phyloP scores from a whole-genome alignment of 2,113 vertebrate species.

The Phylloscopus trochiloides region DNA sequence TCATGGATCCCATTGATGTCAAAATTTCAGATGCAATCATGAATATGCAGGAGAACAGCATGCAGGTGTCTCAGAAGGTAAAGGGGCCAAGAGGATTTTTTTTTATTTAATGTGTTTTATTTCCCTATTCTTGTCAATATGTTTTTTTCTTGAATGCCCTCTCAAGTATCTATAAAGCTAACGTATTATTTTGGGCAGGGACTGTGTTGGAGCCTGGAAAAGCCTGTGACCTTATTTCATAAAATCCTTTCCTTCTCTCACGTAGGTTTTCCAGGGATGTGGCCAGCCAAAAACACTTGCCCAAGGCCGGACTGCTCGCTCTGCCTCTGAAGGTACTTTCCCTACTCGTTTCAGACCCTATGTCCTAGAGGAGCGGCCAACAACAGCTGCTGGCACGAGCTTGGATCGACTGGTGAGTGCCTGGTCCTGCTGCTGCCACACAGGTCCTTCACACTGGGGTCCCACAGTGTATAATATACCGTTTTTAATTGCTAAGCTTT shows the following conservation, averaged over 20 bases:
- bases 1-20: slow-evolving; percentile 97
- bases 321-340: slow-evolving; percentile 81
- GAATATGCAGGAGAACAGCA: slow-evolving; percentile 99
- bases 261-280: slow-evolving; percentile 96
- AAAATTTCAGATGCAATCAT: slow-evolving; percentile 98
- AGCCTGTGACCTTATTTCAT: neutral
- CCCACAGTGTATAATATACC: neutral
- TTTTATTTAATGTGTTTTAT: neutral
- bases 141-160: neutral
- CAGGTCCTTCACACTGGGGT: accelerated
- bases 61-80: slow-evolving; percentile 96
- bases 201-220: neutral
- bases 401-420: slow-evolving; percentile 89
- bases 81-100: neutral
- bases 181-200: neutral
- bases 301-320: slow-evolving; percentile 78
- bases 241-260: neutral
- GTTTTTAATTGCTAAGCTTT: neutral
- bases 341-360: slow-evolving; percentile 91
- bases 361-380: slow-evolving; percentile 87
- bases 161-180: neutral
- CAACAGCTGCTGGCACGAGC: slow-evolving; percentile 93
- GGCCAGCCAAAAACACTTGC: slow-evolving; percentile 83
- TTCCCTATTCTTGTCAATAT: neutral
- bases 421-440: neutral